Base-by-base conservation (phyloP, 2,113 vertebrate species). In the Odontophorus gujanensis region DNA sequence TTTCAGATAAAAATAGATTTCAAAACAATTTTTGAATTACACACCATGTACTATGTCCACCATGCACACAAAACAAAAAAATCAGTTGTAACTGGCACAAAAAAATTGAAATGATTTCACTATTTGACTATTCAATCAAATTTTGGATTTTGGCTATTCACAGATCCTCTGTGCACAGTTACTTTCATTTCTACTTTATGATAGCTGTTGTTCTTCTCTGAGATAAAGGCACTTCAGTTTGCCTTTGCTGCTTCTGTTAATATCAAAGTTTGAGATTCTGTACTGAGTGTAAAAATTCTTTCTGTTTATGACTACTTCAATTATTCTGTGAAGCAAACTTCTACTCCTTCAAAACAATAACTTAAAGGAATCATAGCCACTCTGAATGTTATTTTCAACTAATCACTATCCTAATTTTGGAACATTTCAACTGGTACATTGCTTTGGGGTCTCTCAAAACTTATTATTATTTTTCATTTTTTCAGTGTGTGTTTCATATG, bases 371-470 rank as follows among this genome's bases (percentile, higher is more conserved):
- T 92, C 6, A 30, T 42, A 50, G 38, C 19, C 9, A 38, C 25
- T 81, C 28, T 36, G 95, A 88, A 88, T 83, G 50, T 55, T 80
- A 45, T 82, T 83, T 90, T 63, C 55, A 91, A 73, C 5, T 30
- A 90, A 66, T 55, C 51, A 6, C 2, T 77, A 24, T 34, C 15
- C 7, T 61, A 72, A 65, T 6, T 87, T 79, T 67, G 40, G 80
- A 90, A 53, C 5, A 45, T 43, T 85, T 92, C 17, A 65, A 30
- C 5, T 5, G 3, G 19, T 0, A 86, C 57, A 75, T 80, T 22
- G 21, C 7, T 90, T 43, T 55, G 3, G 28, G 19, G 76, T 42
- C 9, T 50, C 82, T 79, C 16, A 66, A 81, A 92, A 77, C 2
- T 18, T 71, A 2, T 30, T 32, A 51, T 28, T 65, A n/a, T 67